These are phyloP conservation scores for Enteromius treurensis DNA, from an alignment of 2,797 vertebrate species.

Conservation along the genomic window DNA sequence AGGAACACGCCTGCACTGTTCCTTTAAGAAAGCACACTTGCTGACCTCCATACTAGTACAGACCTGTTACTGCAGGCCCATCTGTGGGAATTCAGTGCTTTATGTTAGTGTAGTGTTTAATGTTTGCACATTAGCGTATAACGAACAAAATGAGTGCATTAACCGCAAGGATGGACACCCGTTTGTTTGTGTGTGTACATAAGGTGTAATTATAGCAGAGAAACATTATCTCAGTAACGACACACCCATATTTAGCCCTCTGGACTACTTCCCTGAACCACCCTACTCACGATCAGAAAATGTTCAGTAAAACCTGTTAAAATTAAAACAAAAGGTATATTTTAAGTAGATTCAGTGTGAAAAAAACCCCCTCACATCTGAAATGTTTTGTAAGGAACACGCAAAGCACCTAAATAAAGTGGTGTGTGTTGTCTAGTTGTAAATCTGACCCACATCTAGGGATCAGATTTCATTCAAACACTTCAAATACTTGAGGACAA, in stretches of 20 bases:
- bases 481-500: not conserved
- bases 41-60: not conserved
- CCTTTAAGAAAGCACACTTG: not conserved
- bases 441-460: not conserved
- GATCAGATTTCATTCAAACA: not conserved
- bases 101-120: not conserved
- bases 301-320: not conserved
- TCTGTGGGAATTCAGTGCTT: not conserved
- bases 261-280: not conserved
- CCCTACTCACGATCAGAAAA: too few species aligned
- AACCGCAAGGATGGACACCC: not conserved
- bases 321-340: not conserved
- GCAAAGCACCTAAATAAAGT: not conserved
- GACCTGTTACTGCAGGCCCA: conserved; percentile 9
- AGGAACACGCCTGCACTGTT: not conserved
- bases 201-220: not conserved
- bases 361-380: not conserved
- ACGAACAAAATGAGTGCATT: not conserved
- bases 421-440: too few species aligned
- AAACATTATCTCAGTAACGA: not conserved
- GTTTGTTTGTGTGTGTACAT: not conserved
- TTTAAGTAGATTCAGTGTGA: too few species aligned
- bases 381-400: not conserved
- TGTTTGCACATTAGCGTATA: not conserved
- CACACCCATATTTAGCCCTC: not conserved